These are phyloP conservation scores for Yponomeuta plumbellus DNA, from an alignment of 2,888 invertebrate genomes.

Conservation along the genomic window DNA sequence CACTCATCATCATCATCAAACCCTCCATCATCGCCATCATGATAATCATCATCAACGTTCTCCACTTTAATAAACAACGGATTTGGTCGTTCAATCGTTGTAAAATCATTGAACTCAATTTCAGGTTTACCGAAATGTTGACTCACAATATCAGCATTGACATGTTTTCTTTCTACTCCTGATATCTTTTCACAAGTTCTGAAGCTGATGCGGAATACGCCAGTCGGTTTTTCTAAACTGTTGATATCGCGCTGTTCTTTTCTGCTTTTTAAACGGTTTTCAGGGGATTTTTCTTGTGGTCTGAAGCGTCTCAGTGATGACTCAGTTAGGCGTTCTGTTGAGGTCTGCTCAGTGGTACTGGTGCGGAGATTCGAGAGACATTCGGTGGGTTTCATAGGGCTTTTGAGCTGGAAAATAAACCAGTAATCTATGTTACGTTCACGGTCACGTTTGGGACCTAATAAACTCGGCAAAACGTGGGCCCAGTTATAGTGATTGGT, in stretches of 20 bases:
- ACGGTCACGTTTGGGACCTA: too few species aligned
- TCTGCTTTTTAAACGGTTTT: background rate
- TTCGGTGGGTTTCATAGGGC: background rate
- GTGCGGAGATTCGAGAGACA: background rate
- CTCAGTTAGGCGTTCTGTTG: background rate
- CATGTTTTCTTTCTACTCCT: too few species aligned
- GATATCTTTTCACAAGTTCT: too few species aligned
- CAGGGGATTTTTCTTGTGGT: background rate
- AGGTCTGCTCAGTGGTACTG: background rate
- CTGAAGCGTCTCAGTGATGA: background rate
- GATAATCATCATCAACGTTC: slow-evolving; percentile 21
- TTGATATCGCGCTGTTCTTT: too few species aligned
- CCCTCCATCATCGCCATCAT: slow-evolving; percentile 22
- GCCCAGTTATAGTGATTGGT: too few species aligned
- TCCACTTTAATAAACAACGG: slow-evolving; percentile 39
- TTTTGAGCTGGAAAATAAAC: background rate
- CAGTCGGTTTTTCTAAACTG: too few species aligned
- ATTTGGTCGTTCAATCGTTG: background rate
- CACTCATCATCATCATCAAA: slow-evolving; percentile 22
- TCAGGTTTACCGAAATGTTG: too few species aligned
- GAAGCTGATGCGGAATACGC: too few species aligned
- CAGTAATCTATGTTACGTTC: background rate
- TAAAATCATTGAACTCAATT: too few species aligned
- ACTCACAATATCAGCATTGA: too few species aligned
- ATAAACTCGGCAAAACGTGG: too few species aligned